phyloP scores from a whole-genome alignment of 1,140 invertebrate species.

The Atopsyche davidsoni region DNA sequence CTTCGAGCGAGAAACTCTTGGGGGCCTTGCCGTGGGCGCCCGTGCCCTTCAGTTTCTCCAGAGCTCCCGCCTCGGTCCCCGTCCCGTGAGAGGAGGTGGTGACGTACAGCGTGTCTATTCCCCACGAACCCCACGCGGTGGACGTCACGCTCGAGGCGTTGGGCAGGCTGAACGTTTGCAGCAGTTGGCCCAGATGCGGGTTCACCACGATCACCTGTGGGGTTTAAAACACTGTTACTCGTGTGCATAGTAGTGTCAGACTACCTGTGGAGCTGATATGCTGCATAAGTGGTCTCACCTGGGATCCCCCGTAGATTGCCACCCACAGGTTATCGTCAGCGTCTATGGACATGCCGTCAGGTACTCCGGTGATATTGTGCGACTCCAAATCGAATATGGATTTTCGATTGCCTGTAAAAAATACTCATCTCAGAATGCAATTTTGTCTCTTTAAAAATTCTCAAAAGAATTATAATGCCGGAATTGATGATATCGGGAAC shows the following conservation, averaged over 20 bases:
- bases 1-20: constrained; percentile 9
- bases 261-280: constrained; percentile 2
- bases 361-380: constrained; percentile 49
- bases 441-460: not conserved
- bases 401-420: constrained; percentile 42
- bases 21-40: constrained; percentile 16
- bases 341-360: constrained; percentile 76
- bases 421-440: constrained; percentile 4
- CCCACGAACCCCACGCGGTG: constrained; percentile 71
- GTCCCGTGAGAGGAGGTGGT: constrained; percentile 48
- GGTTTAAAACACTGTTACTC: too few species aligned
- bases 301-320: constrained; percentile 55
- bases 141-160: constrained; percentile 66
- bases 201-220: constrained; percentile 46
- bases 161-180: constrained; percentile 53
- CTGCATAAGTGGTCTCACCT: constrained; percentile 39
- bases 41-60: constrained; percentile 18
- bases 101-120: constrained; percentile 71
- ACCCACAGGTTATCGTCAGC: constrained; percentile 66
- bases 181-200: constrained; percentile 39
- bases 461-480: too few species aligned
- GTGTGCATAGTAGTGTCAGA: not conserved
- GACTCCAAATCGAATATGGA: constrained; percentile 47
- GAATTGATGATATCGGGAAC: too few species aligned
- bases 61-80: constrained; percentile 16